Evolutionary conservation across 2,888 invertebrate genomes (phyloP).

Genomic region (Frankliniella intonsa): DNA sequence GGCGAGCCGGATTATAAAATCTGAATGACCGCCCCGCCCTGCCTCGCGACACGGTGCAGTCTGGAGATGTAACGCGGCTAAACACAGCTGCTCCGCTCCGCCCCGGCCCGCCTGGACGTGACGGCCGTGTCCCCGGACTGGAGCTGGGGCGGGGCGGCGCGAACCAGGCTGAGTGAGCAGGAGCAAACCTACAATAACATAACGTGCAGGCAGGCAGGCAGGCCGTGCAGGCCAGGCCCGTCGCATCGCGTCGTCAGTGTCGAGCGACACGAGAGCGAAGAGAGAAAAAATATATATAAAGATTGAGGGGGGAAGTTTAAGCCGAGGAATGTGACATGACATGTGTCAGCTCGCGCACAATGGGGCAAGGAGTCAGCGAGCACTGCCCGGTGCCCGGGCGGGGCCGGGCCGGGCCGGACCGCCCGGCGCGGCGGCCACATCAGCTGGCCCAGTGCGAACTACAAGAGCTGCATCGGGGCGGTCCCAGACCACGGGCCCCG

Average conservation of each 20-base stretch:
- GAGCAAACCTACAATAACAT: not conserved
- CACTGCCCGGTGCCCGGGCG: not conserved
- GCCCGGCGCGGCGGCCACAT: too few relatives aligned
- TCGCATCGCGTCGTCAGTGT: too few relatives aligned
- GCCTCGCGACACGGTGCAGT: not conserved
- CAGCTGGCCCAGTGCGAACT: not conserved
- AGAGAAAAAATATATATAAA: not conserved
- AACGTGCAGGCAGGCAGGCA: not conserved
- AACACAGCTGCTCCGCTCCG: not conserved
- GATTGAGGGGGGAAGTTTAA: not conserved
- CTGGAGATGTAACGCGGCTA: not conserved
- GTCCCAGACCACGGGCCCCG: too few relatives aligned
- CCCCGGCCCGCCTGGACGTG: not conserved
- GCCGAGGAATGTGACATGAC: slow-evolving; percentile 13
- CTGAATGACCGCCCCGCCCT: too few relatives aligned
- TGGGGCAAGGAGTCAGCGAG: not conserved
- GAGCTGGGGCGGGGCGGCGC: not conserved
- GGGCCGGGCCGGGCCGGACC: not conserved
- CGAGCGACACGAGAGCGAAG: not conserved
- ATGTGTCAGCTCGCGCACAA: not conserved
- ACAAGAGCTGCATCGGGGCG: too few relatives aligned
- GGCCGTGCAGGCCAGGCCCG: too few relatives aligned
- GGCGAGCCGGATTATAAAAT: too few relatives aligned
- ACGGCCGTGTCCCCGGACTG: too few relatives aligned
- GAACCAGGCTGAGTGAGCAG: not conserved